These are phyloP conservation scores for Brachyistius frenatus DNA, from an alignment of 2,113 vertebrate species.

Conservation along the genomic window DNA sequence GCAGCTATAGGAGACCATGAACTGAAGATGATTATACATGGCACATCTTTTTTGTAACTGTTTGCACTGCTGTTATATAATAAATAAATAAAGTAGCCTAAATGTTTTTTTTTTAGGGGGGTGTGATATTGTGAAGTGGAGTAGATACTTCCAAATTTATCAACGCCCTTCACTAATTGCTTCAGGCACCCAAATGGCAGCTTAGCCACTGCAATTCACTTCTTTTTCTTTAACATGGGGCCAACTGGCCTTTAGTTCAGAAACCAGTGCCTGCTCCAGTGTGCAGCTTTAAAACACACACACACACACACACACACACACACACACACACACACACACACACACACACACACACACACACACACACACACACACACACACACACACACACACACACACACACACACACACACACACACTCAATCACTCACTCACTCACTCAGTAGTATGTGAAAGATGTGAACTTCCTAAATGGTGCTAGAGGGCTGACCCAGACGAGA, in stretches of 20 bases:
- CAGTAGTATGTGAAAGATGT: slow-evolving; percentile 56
- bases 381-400: slow-evolving; percentile 5
- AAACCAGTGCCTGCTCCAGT: slow-evolving; percentile 57
- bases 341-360: slow-evolving; percentile 13
- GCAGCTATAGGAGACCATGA: background rate
- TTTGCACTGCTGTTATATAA: background rate
- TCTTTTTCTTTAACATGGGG: slow-evolving; percentile 56
- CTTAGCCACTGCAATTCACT: slow-evolving; percentile 48
- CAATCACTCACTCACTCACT: slow-evolving; percentile 22
- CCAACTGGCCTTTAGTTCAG: slow-evolving; percentile 69
- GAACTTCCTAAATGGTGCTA: slow-evolving; percentile 58
- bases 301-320: background rate
- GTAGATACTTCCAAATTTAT: slow-evolving; percentile 56
- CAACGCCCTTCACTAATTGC: slow-evolving; percentile 63
- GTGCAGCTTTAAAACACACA: slow-evolving; percentile 14
- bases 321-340: slow-evolving; percentile 10
- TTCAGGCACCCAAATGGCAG: slow-evolving; percentile 64
- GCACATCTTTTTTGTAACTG: background rate
- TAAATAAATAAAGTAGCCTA: background rate
- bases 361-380: background rate
- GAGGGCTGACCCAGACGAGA: slow-evolving; percentile 63
- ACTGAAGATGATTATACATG: background rate
- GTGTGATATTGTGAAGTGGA: background rate
- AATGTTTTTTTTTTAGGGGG: background rate
- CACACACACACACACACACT: slow-evolving; percentile 12